Base-by-base conservation (phyloP, 2,888 invertebrate species). In the Thymelicus sylvestris region DNA sequence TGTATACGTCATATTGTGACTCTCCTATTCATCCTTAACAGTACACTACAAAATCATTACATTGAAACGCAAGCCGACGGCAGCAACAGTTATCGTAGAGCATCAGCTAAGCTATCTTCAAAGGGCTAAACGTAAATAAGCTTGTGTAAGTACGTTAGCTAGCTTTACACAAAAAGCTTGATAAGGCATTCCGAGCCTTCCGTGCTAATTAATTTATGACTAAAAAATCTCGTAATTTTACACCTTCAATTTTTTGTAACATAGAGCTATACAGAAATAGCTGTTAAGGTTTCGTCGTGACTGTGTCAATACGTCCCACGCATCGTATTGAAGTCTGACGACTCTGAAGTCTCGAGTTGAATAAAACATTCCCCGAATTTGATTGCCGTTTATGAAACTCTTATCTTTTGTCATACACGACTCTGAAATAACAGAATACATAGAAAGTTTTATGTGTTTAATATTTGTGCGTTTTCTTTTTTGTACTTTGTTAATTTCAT, bases 291-390 rank as follows among this genome's bases (percentile, higher is more conserved):
- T 55, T 48, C n/a, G 55, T 44, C 44, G 24, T 57, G 66, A 41
- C 55, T 44, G 55, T 57, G 57, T 41, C 57, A 57, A 47, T 47
- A 57, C 66, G 7, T 44, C 66, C 66, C 57, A 66, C 66, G 66
- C 57, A 44, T 19, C 15, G 47, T 7, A 50, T 10, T 52, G 50
- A 52, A 15, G 50, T 2, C 10, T 55, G 55, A 55, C 55, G 55
- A 6, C 24, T 19, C 24, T 19, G 50, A 19, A 19, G 12, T 10
- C 4, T 7, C 24, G 24, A 12, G 3, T 55, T 55, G 55, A 55
- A 55, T 55, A 55, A 55, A 55, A 55, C 55, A 55, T 55, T 55
- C 31, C 6, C 55, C 55, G 55, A 24, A 55, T 55, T 55, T 55
- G 55, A 55, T 12, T 55, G 2, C 2, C 55, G 55, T 55, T 52